Percentiles rank a stretch among this genome's conserved stretches.
Evolutionary conservation across 2,797 vertebrate species (phyloP).

Genomic region (Chelmon rostratus): DNA sequence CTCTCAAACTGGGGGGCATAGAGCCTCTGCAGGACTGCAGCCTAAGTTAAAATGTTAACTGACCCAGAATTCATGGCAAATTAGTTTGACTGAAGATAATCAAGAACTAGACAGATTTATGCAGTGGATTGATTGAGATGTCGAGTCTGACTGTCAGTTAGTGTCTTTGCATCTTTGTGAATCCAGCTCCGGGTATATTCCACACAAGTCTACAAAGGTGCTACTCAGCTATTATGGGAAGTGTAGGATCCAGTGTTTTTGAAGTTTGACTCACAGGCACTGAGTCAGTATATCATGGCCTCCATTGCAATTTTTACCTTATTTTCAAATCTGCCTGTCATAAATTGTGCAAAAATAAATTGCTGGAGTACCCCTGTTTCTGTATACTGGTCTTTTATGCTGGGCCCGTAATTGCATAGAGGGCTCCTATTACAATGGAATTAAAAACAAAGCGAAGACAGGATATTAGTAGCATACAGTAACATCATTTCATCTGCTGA

Average conservation of each 20-base stretch:
- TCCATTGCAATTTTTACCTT: background rate
- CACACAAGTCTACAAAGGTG: background rate
- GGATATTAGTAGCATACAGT: conserved; percentile 4
- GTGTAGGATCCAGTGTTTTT: background rate
- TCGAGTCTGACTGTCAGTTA: background rate
- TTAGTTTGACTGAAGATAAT: background rate
- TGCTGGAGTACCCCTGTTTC: conserved; percentile 6
- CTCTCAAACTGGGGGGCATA: too few relatives aligned
- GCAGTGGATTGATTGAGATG: background rate
- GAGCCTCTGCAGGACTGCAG: too few relatives aligned
- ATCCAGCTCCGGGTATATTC: background rate
- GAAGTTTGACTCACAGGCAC: conserved; percentile 21
- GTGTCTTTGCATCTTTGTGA: conserved; percentile 7
- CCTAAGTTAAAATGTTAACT: too few relatives aligned
- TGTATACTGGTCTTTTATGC: conserved; percentile 33
- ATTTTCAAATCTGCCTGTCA: conserved; percentile 6
- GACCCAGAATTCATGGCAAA: background rate
- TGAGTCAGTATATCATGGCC: conserved; percentile 24
- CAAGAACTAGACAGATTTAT: background rate
- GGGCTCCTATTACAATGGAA: conserved; percentile 43
- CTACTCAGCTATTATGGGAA: conserved; percentile 13
- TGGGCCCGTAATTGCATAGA: conserved; percentile 64
- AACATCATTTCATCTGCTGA: conserved; percentile 28
- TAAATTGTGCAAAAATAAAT: background rate
- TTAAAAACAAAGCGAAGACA: conserved; percentile 19